Conservation (phyloP, 2,113 vertebrate genomes). For the Ranitomeya variabilis region DNA sequence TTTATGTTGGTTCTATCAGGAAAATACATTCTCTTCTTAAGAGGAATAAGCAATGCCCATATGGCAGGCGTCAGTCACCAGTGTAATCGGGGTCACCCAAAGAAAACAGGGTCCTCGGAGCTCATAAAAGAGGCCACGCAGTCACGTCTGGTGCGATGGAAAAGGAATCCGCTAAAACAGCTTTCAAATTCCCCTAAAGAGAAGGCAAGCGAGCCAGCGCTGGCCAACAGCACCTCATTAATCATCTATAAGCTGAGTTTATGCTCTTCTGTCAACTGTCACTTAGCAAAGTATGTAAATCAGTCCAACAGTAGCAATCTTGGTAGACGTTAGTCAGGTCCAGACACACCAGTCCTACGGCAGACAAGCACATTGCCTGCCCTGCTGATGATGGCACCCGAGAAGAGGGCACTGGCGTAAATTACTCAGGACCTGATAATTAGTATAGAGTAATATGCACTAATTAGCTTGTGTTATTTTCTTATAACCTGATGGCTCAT, state of each 20-base stretch:
- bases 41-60: background rate
- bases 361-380: constrained; percentile 15
- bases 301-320: constrained; percentile 68
- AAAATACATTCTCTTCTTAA: background rate
- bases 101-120: background rate
- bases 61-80: background rate
- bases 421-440: background rate
- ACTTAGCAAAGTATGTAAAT: constrained; percentile 73
- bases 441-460: background rate
- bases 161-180: constrained; percentile 59
- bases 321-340: constrained; percentile 68
- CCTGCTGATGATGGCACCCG: background rate
- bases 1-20: background rate
- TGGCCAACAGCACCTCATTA: constrained; percentile 72
- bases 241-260: constrained; percentile 72
- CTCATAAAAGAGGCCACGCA: background rate
- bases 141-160: constrained; percentile 3
- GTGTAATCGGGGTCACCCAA: background rate
- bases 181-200: constrained; percentile 68
- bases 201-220: constrained; percentile 63
- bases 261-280: constrained; percentile 70
- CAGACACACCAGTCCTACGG: constrained; percentile 60
- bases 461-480: background rate
- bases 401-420: background rate
- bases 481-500: background rate